Conservation (phyloP, 2,113 vertebrate genomes). For the Corythornis vintsioides region DNA sequence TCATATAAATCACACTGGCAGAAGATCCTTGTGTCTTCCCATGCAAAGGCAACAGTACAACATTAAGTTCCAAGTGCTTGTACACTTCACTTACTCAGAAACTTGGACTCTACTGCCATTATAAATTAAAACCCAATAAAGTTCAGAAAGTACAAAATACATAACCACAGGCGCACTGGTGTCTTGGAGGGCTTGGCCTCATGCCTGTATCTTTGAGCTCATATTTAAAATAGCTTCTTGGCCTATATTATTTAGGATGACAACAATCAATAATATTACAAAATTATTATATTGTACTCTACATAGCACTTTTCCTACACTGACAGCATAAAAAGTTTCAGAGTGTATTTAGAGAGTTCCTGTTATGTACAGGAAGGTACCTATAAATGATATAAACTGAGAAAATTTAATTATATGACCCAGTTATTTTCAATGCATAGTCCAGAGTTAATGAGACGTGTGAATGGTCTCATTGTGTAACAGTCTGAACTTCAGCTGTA, state of each 20-base stretch:
- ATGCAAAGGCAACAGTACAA: not conserved
- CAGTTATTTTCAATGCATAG: conserved; percentile 38
- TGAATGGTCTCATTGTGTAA: conserved; percentile 56
- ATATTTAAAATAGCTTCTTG: conserved; percentile 1
- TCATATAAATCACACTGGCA: conserved; percentile 15
- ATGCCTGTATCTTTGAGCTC: not conserved
- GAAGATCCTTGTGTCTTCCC: not conserved
- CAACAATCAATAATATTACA: not conserved
- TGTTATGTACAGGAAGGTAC: not conserved
- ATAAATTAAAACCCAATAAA: not conserved
- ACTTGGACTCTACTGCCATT: not conserved
- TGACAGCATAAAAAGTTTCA: not conserved
- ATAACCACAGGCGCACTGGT: not conserved
- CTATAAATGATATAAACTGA: conserved; percentile 32
- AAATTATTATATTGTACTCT: not conserved
- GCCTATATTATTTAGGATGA: not conserved
- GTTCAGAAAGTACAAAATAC: not conserved
- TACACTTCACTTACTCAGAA: not conserved
- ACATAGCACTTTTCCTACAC: not conserved
- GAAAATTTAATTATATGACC: conserved; percentile 31
- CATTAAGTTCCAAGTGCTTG: not conserved
- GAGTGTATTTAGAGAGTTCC: not conserved
- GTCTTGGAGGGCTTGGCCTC: not conserved
- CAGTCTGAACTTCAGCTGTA: not conserved
- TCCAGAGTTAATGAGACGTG: conserved; percentile 36